Evolutionary conservation across 2,888 invertebrate genomes (phyloP), one percentile per base, ranked within the genome.

Genomic region (Lobophora halterata): DNA sequence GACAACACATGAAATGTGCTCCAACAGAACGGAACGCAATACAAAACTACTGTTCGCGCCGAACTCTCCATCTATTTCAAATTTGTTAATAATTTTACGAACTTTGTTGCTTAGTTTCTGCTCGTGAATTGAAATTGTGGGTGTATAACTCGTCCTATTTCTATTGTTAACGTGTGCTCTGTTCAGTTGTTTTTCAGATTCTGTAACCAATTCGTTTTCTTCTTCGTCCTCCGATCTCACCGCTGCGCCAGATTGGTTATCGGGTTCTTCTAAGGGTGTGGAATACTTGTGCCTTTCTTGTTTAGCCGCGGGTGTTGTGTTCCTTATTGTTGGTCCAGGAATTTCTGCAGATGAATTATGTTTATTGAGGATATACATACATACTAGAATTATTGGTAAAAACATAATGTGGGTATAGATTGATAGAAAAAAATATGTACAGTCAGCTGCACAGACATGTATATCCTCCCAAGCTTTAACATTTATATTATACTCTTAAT

Each of bases 221-320:
- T 90, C 90, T 60, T 90, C 90, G 51, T 93, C 92, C 57, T 91
- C 91, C 46, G 92, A 91, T 51, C 90, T 90, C 68, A 94, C 93
- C 12, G 93, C 93, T 6, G 93, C 93, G 11, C 92, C 93, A 49
- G 90, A 91, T 59, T 91, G 91, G 59, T 93, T 91, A 67, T 92
- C 91, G 49, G 92, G 91, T 1, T 78, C 81, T 60, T 85, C 80
- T 53, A 85, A 58, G 20, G 83, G 75, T 1, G 86, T 82, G 0
- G 81, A 77, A 48, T 79, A 83, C 31, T 73, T 78, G 52, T 67
- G 78, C 39, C 92, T 91, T 71, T 91, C 91, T 69, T 90, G 91
- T 28, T 75, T 82, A 35, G 71, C 71, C 28, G 79, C 74, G 18
- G 89, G 88, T 52, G 88, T 83, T 27, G 89, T 88, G 58, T 88